Evolutionary conservation across 2,113 vertebrate species (phyloP).

Genomic region (Elephantulus edwardii): DNA sequence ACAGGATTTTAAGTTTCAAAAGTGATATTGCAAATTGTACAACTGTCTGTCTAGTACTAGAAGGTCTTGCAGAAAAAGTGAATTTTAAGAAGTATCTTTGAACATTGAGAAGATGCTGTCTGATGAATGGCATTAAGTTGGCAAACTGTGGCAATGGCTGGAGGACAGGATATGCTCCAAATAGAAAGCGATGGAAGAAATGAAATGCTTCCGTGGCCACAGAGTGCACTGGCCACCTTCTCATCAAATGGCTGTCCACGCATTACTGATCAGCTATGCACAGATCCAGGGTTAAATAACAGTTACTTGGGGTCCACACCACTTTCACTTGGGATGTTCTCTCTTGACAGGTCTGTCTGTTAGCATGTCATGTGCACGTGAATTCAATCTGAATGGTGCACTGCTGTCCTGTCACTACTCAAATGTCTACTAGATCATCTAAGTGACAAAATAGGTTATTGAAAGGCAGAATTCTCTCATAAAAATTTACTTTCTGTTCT

Average conservation of each 20-base stretch:
- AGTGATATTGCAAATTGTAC: slow-evolving; percentile 1
- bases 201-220: neutral
- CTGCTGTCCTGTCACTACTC: neutral
- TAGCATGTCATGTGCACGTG: neutral
- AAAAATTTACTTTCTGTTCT: neutral
- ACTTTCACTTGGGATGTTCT: neutral
- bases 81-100: slow-evolving; percentile 45
- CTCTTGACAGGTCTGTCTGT: neutral
- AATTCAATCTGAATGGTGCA: neutral
- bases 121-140: neutral
- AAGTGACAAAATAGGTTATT: neutral
- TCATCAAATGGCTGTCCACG: too few species aligned
- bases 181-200: neutral
- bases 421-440: neutral
- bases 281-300: neutral
- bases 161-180: neutral
- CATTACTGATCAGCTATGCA: neutral
- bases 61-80: neutral
- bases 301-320: neutral
- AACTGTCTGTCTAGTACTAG: neutral
- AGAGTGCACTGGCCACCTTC: neutral
- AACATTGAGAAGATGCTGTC: slow-evolving; percentile 15
- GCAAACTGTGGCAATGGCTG: neutral
- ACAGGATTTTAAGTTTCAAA: slow-evolving; percentile 20
- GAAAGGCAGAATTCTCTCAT: neutral